Conservation (phyloP, 2,113 vertebrate species). For the Saimiri boliviensis region DNA sequence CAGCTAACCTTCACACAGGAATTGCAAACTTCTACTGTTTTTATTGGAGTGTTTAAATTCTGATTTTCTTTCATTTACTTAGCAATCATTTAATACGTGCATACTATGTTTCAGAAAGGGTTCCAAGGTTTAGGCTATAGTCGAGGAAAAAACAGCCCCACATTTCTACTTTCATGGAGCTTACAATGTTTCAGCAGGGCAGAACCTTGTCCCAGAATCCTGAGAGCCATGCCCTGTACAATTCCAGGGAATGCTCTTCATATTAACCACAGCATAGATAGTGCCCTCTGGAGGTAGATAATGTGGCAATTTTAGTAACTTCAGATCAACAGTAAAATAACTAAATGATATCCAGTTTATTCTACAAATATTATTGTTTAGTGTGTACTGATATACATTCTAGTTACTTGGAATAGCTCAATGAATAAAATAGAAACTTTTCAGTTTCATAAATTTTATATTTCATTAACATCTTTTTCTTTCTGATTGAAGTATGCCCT, state of each 20-base stretch:
- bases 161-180: neutral
- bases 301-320: neutral
- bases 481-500: too few relatives aligned
- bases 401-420: neutral
- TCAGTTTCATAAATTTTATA: neutral
- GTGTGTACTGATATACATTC: neutral
- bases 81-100: neutral
- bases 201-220: too few relatives aligned
- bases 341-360: neutral
- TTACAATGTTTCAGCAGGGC: neutral
- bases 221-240: accelerated
- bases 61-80: neutral
- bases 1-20: neutral
- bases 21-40: neutral
- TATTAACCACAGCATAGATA: accelerated
- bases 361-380: neutral
- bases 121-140: neutral
- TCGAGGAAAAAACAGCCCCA: neutral
- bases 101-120: neutral
- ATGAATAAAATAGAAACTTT: neutral
- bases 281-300: accelerated
- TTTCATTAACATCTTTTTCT: neutral
- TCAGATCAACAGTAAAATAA: neutral
- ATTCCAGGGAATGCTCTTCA: neutral
- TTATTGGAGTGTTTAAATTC: neutral